phyloP scores from a whole-genome alignment of 2,113 vertebrate species.

The Chaetura pelagica region DNA sequence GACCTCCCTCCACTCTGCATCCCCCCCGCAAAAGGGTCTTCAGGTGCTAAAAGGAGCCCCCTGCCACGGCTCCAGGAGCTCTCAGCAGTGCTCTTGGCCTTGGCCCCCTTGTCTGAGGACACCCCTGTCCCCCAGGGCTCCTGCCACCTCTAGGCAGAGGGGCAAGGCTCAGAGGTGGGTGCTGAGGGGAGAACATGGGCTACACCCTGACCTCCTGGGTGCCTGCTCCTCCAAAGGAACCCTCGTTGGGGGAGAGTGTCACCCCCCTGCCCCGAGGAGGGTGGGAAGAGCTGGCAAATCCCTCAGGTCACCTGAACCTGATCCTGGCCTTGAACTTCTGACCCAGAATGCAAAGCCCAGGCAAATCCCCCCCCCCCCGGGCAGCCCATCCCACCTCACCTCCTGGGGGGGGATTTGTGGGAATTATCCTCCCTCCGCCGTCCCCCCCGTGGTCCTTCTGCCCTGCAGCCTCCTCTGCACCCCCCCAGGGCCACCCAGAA shows the following conservation, averaged over 20 bases:
- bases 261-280: neutral
- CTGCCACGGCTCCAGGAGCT: neutral
- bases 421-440: neutral
- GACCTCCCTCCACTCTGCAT: neutral
- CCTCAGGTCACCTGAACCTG: neutral
- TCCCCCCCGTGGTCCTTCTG: neutral
- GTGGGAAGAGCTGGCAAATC: neutral
- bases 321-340: neutral
- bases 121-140: neutral
- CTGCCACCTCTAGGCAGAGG: neutral
- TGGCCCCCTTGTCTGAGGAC: rapidly evolving
- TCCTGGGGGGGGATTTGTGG: neutral
- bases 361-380: constrained; percentile 14
- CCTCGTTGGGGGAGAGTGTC: rapidly evolving
- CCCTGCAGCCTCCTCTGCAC: neutral
- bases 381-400: neutral
- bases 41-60: neutral
- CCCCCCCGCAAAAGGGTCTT: neutral
- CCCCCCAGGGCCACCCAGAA: neutral
- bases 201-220: neutral
- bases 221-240: neutral
- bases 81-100: no score
- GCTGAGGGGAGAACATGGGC: rapidly evolving
- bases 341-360: neutral
- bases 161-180: neutral